A percentile compares a stretch with the other conserved stretches of the same genome.
phyloP scores from a whole-genome alignment of 37 sponge, comb jelly and placozoan genomes.

The Bolinopsis microptera region DNA sequence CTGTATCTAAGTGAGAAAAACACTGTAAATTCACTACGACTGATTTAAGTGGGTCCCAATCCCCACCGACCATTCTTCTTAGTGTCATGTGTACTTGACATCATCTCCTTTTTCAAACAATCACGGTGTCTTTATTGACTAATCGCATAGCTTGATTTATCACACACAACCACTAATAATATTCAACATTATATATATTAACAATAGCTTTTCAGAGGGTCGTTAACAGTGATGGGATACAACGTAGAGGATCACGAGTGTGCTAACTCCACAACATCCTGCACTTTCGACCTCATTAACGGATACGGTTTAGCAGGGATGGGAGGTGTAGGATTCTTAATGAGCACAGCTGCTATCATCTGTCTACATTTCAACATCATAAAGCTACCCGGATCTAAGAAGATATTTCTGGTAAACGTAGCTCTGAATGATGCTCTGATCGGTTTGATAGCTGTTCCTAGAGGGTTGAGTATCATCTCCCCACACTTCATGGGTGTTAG shows the following conservation, averaged over 20 bases:
- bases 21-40: too few species aligned
- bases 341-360: neutral
- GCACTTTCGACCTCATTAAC: conserved; percentile 27
- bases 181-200: too few species aligned
- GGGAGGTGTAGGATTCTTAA: neutral
- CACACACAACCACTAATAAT: too few species aligned
- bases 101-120: too few species aligned
- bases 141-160: too few species aligned
- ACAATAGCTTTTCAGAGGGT: too few species aligned
- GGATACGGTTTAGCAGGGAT: neutral
- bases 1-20: too few species aligned
- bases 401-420: conserved; percentile 40
- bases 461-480: conserved; percentile 51
- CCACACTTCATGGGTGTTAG: neutral
- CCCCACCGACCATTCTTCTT: too few species aligned
- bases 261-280: neutral
- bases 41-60: too few species aligned
- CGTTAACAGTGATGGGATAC: neutral
- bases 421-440: conserved; percentile 11
- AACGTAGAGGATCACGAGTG: neutral
- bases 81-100: too few species aligned
- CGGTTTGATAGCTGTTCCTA: neutral
- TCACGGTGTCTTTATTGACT: too few species aligned
- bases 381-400: conserved; percentile 37
- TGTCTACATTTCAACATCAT: neutral